A percentile compares a stretch with the other conserved stretches of the same genome.
Conservation (phyloP, 2,888 invertebrate genomes). For the Drosophila koepferae region DNA sequence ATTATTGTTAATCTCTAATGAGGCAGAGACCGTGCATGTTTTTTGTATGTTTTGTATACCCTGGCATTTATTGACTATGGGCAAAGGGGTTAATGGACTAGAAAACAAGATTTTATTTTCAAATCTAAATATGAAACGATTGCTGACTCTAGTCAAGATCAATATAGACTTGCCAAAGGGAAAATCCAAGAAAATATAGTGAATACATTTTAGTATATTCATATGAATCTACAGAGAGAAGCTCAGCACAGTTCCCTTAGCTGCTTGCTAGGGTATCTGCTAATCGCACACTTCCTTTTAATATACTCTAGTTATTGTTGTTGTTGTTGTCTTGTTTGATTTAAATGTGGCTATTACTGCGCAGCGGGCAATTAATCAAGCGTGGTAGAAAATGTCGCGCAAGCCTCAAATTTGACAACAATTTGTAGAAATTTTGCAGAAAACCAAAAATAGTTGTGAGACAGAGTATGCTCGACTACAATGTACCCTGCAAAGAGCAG, state of each 20-base stretch:
- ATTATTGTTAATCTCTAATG: conserved; percentile 69
- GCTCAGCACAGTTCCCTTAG: not conserved
- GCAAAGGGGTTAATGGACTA: not conserved
- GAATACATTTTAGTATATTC: no score
- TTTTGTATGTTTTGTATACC: conserved; percentile 21
- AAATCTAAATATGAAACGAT: no score
- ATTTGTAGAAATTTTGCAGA: conserved; percentile 67
- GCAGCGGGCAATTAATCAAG: conserved; percentile 77
- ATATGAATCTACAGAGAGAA: not conserved
- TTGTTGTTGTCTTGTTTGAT: conserved; percentile 18
- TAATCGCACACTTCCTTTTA: not conserved
- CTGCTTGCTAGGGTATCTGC: not conserved
- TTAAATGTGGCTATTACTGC: conserved; percentile 60
- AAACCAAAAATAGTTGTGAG: conserved; percentile 8
- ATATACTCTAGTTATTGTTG: not conserved
- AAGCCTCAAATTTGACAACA: conserved; percentile 75
- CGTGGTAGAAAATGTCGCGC: conserved; percentile 58
- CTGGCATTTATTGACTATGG: not conserved
- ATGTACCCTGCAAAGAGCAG: not conserved
- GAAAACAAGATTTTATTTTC: not conserved
- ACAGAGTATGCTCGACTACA: not conserved
- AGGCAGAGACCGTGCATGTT: conserved; percentile 55
- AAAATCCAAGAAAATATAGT: not conserved
- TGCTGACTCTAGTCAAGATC: no score
- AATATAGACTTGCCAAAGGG: no score